Base-by-base conservation (phyloP, 1,140 invertebrate species). In the Vanessa tameamea region DNA sequence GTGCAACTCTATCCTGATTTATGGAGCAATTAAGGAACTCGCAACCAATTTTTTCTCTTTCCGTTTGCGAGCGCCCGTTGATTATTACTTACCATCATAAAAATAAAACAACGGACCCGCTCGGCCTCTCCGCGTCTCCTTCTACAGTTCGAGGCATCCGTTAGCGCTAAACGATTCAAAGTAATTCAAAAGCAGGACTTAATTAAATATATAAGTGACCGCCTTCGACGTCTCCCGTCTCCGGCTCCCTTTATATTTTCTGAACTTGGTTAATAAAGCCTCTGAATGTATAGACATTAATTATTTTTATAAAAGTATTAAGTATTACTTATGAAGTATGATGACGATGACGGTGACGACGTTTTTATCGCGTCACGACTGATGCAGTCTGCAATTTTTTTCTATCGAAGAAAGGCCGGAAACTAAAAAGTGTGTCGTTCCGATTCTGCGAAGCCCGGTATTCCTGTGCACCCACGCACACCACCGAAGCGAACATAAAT, bases 401-500 rank as follows among this genome's bases (percentile, higher is more conserved):
- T 66, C 6, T 15, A 59, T 16, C 68, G 23, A 65, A 75, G 65
- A 74, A 70, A 31, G 50, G 64, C 63, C 73, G 67, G 75, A 74
- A 77, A 61, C 61, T 66, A 72, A 80, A 71, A 73, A 75, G 61
- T 76, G 69, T 72, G 69, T 75, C 75, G 63, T 23, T 69, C 73
- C 67, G 61, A 43, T 78, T 78, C 79, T 73, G 73, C 76, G 79
- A 80, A 80, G 43, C 37, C 47, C 53, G 59, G 63, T 51, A 69
- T 64, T 64, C 67, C 66, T 64, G 70, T 64, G 43, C 59, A 66
- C 71, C 20, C 43, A 77, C 73, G 47, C 78, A 79, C 78, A 80
- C 76, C 64, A 5, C 57, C 73, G 14, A 47, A 73, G 55, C 51
- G 73, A 85, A 83, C 82, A 86, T 80, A n/a, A n/a, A 79, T 86